A percentile compares a stretch with the other conserved stretches of the same genome.
Conservation (phyloP, 2,888 invertebrate species). For the Lomographa bimaculata region DNA sequence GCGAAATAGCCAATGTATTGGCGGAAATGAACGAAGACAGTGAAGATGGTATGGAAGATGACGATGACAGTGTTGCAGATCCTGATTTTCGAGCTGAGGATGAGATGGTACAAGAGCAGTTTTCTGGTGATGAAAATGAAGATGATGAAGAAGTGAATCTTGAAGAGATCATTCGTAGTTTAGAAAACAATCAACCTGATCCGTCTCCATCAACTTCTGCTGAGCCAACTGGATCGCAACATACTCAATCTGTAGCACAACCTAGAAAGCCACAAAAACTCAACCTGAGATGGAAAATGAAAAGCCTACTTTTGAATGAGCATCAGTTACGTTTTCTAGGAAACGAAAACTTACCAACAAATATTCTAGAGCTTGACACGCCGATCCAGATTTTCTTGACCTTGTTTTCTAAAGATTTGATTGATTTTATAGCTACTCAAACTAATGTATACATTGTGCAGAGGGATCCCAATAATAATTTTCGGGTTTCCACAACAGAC, state of each 20-base stretch:
- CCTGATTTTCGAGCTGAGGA: too few species aligned
- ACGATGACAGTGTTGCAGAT: too few species aligned
- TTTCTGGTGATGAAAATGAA: conserved; percentile 11
- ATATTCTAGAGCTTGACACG: too few species aligned
- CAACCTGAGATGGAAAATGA: conserved; percentile 5
- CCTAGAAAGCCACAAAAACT: conserved; percentile 9
- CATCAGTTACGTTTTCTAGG: not conserved
- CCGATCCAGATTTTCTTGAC: too few species aligned
- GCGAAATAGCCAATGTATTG: conserved; percentile 3
- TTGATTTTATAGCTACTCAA: too few species aligned
- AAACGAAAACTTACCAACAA: too few species aligned
- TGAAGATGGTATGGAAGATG: conserved; percentile 11
- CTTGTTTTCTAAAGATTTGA: too few species aligned
- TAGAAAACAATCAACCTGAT: conserved; percentile 9
- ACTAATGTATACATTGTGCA: too few species aligned
- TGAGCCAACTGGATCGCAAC: too few species aligned
- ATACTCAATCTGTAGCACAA: conserved; percentile 5
- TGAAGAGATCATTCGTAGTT: conserved; percentile 9
- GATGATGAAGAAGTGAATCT: conserved; percentile 8
- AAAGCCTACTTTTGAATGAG: conserved; percentile 1
- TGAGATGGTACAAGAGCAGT: too few species aligned
- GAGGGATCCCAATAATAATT: too few species aligned
- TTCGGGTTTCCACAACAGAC: too few species aligned
- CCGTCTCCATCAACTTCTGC: conserved; percentile 7
- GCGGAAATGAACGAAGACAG: conserved; percentile 5